Evolutionary conservation across 2,113 vertebrate genomes (phyloP), one percentile per base, ranked within the genome.

Genomic region (Globicephala melas): DNA sequence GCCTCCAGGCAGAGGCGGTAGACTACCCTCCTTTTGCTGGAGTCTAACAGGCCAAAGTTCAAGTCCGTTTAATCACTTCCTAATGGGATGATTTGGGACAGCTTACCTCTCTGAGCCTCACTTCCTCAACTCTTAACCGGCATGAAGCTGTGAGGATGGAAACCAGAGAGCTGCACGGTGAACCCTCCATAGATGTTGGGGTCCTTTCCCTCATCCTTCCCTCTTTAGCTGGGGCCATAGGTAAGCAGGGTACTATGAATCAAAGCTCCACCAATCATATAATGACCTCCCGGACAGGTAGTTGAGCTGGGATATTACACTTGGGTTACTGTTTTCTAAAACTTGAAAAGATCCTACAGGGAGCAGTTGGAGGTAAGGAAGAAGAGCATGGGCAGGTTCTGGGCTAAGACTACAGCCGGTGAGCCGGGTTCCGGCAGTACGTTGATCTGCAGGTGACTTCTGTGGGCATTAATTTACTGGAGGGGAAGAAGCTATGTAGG

Each of bases 91-190:
- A 47, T 21, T 50, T 21, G 70, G 62, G 62, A 36, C 26, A 60
- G n/a, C 26, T 38, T 28, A 26, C 60, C 62, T 36, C 18, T 76
- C 20, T 11, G 63, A 92, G 23, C 26, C 21, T 38, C 25, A 2
- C 41, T 80, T 28, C 38, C 76, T 89, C 25, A 6, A 70, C 10
- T 28, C 0, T 70, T 81, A 47, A 33, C 38, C 0, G 0, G 36
- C 4, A 50, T 5, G 25, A 81, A 67, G 26, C 60, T n/a, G 41
- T 1, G 1, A 4, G 33, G 12, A n/a, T 7, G n/a, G 41, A 36
- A 21, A 4, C 0, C 1, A 79, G 58, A 55, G 0, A 18, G 21
- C 5, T 5, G 6, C 0, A 2, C 0, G 5, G 36, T 6, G 53
- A 17, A 15, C 26, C 38, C 11, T 26, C 17, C 3, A 5, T 4